Base-by-base conservation (phyloP, 2,113 vertebrate species). In the Tamias sibiricus region DNA sequence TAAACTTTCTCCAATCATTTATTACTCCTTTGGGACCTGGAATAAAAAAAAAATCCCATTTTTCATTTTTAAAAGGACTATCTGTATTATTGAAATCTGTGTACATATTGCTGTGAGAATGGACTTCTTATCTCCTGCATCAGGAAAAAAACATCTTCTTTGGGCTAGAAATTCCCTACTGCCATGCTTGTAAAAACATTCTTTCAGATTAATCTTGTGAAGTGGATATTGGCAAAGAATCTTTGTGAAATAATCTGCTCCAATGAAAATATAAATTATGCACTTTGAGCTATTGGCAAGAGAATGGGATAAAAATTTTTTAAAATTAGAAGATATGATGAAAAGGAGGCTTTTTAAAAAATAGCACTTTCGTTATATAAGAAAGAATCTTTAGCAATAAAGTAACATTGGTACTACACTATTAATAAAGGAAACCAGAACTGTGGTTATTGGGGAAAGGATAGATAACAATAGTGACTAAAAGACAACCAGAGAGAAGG, bases 11-110 rank as follows among this genome's bases (percentile, higher is more conserved):
- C 99, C 99, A 99, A 98, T 99, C 99, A 97, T 99, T 98, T 98
- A 99, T 99, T 90, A 99, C 99, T 19, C 99, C 99, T 98, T 99
- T 99, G 93, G 99, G 99, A 83, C 99, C 99, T 99, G 85, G 22
- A 94, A 97, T 87, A 95, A 84, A 94, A 89, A 47, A 91, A 71
- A 91, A 42, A 19, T 79, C 75, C 13, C 22, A 37, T 76, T 85
- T 85, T 80, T 82, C 1, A 82, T 88, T 84, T 80, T 26, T 76
- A 35, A 28, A 19, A 87, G 17, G 16, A 30, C 16, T 57, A 4
- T 40, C 13, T 76, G 24, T 1, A 9, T 68, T 26, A 0, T 0
- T 85, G 59, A 93, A 74, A 66, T 79, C 28, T 95, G 2, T 87
- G 0, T 77, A 66, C 20, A 1, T 66, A 0, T 6, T 32, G 1